These are phyloP conservation scores for Serinus canaria DNA, from an alignment of 2,113 vertebrate species.

Conservation along the genomic window DNA sequence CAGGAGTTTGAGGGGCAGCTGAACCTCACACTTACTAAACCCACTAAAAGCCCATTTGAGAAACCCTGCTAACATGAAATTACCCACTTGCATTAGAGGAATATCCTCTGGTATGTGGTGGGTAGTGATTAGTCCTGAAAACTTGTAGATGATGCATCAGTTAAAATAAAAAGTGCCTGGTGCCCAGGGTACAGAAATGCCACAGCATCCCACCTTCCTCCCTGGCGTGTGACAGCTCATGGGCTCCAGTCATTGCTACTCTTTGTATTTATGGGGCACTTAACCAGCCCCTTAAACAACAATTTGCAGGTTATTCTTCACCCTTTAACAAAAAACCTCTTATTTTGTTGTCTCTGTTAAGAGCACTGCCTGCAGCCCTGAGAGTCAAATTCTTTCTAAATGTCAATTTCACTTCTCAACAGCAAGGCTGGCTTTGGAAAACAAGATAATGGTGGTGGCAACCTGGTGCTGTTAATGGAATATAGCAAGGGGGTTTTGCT, in stretches of 20 bases:
- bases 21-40: neutral
- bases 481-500: neutral
- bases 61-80: neutral
- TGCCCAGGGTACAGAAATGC: neutral
- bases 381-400: neutral
- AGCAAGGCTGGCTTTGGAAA: neutral
- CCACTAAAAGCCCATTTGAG: neutral
- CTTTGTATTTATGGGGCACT: neutral
- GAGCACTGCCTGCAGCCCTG: neutral
- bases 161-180: neutral
- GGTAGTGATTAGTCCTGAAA: neutral
- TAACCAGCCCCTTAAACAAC: neutral
- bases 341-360: neutral
- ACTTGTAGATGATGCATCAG: neutral
- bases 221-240: rapidly evolving
- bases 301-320: neutral
- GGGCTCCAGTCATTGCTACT: neutral
- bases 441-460: neutral
- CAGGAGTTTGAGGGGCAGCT: neutral
- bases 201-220: neutral
- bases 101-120: neutral
- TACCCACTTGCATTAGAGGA: neutral
- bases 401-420: neutral
- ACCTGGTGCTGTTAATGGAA: neutral
- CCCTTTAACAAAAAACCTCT: neutral